A percentile compares a stretch with the other conserved stretches of the same genome.
phyloP scores from a whole-genome alignment of 2,888 invertebrate genomes.

The Homarus gammarus region DNA sequence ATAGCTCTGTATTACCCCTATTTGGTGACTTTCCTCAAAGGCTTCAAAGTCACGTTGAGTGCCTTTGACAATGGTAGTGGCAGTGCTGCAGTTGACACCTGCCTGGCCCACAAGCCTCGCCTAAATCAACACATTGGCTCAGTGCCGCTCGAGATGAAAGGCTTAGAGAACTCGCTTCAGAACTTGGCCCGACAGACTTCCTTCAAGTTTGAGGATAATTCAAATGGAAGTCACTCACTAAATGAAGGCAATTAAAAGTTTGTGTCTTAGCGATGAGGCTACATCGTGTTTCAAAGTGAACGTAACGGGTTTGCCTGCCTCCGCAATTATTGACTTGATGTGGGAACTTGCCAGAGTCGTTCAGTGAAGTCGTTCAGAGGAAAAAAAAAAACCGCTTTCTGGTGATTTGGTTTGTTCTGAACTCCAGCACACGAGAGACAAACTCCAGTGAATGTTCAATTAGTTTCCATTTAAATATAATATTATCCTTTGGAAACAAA shows the following conservation, averaged over 20 bases:
- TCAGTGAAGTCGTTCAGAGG: conserved; percentile 13
- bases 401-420: too few relatives aligned
- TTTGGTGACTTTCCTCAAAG: conserved; percentile 41
- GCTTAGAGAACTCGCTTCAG: neutral
- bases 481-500: too few relatives aligned
- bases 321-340: neutral
- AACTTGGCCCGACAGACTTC: conserved; percentile 17
- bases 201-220: conserved; percentile 42
- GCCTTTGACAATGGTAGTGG: neutral
- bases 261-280: conserved; percentile 4
- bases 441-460: too few relatives aligned
- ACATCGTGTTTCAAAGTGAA: neutral
- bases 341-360: neutral
- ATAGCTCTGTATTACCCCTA: conserved; percentile 26
- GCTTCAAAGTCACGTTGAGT: conserved; percentile 4
- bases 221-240: conserved; percentile 36
- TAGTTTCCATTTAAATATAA: too few relatives aligned
- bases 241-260: conserved; percentile 57
- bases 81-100: neutral
- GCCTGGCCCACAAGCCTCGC: conserved; percentile 2
- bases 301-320: neutral
- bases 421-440: too few relatives aligned
- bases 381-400: too few relatives aligned
- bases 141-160: conserved; percentile 11
- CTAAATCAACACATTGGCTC: conserved; percentile 30